Evolutionary conservation across 2,888 invertebrate genomes (phyloP), one percentile per base, ranked within the genome.

Genomic region (Philhelius pedissequus): DNA sequence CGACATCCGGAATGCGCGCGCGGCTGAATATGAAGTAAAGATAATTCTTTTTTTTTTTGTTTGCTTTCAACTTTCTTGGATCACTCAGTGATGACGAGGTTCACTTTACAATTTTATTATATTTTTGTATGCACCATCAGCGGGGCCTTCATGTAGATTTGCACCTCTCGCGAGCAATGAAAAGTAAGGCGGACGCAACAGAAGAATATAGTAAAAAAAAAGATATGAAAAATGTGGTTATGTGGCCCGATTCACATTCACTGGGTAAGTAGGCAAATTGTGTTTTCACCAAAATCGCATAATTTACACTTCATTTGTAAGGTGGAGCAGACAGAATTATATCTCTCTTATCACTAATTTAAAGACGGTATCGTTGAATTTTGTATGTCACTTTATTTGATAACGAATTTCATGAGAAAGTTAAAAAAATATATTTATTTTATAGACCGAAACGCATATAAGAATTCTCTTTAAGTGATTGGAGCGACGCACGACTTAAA

Each of bases 211-310:
- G 22, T 22, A 15, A n/a, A 58, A 22, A 25, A 79, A 35, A 38
- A 71, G 45, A 48, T 22, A 56, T 66, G 32, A 64, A 68, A 43
- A 73, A 69, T 60, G 68, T 78, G 78, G 62, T 84, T 60, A 66
- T 80, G 71, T 76, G 66, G 79, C 71, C 75, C 77, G 77, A 83
- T 86, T 86, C 86, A 86, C 82, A 86, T 79, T 86, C 86, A 86
- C 74, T 87, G 82, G 82, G 71, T 84, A 87, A 84, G 76, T 87
- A 87, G 80, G 86, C 74, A 86, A 80, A 70, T 86, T 86, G 79
- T 82, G 79, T 82, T 86, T 86, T 86, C 83, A 86, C 86, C 75
- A 70, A 84, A 75, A 20, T 56, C 32, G n/a, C 52, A 45, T 48
- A 45, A 54, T 50, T 11, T 40, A 32, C 38, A 64, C 38, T 50